Evolutionary conservation across 1,140 invertebrate genomes (phyloP), one percentile per base, ranked within the genome.

Genomic region (Choristoneura fumiferana): DNA sequence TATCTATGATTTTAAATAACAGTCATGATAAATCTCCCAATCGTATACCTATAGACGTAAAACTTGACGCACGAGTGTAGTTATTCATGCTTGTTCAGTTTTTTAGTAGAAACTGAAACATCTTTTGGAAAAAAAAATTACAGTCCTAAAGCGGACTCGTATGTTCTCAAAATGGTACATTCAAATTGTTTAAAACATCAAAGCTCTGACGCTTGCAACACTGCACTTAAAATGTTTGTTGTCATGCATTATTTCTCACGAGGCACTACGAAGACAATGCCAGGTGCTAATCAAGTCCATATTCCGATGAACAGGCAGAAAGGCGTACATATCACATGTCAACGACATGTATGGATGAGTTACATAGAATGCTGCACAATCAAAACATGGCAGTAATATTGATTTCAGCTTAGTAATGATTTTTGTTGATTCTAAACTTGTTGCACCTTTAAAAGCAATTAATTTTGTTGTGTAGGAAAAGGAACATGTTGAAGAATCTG

Each of bases 261-360:
- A 63, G 58, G 49, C 61, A 55, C 59, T 40, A 62, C 36, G 52
- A 29, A 39, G 52, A 43, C 49, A 35, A 18, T 63, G 40, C 54
- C 43, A 49, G 55, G 53, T 67, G 64, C 57, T 68, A 69, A 71
- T 37, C 55, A 63, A 63, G 57, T 54, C 45, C 55, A 56, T 63
- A 57, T 67, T 69, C 54, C 69, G 67, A 70, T 70, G 65, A 72
- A 52, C 71, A 69, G 62, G 67, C 67, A 62, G 57, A 58, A 61
- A 39, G 34, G 34, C 34, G 63, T 59, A 55, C 60, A 40, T 55
- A 65, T 63, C 62, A 54, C 54, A 36, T 53, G 45, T 53, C 54
- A 57, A 57, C 39, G 15, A 54, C 53, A 39, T 37, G 38, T 38
- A 57, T 56, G 36, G 54, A 39, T 9, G 15, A 12, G 18, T 49